Base-by-base conservation (phyloP, 2,888 invertebrate genomes). In the Brachypterus glaber region DNA sequence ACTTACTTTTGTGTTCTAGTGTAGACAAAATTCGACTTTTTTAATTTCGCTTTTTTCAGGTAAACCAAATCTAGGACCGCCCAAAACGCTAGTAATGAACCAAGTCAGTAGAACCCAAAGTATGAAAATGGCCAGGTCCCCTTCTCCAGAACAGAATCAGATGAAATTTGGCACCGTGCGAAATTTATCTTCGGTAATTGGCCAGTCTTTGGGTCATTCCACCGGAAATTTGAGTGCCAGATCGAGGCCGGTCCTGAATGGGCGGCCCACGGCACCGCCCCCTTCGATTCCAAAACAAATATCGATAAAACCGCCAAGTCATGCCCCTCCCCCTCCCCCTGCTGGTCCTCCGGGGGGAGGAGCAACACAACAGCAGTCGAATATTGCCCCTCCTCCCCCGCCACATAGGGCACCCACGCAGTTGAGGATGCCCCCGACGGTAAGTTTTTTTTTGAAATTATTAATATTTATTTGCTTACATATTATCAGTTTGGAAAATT, bases 41-140 rank as follows among this genome's bases (percentile, higher is more conserved):
- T n/a, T n/a, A n/a, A n/a, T n/a, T n/a, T n/a, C n/a, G n/a, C 18
- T 35, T 35, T 33, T 55, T 48, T 25, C 41, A 62, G 62, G 59
- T 8, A 73, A 76, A 58, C 80, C n/a, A n/a, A n/a, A n/a, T n/a
- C n/a, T n/a, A n/a, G n/a, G n/a, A n/a, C n/a, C n/a, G 24, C 77
- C 76, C 16, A 80, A 81, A 62, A 79, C 77, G 43, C 62, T 77
- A 9, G 63, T 70, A 34, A 64, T 74, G 16, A 75, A 75, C 45
- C 37, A 47, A 24, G 45, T 40, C 33, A 44, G 43, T 25, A 39
- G 46, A 35, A 58, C 70, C 27, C 88, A 87, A 61, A 88, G 88
- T 62, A 84, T 89, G 85, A 74, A 84, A 62, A 73, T 81, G 50
- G 85, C 87, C 16, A 77, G 85, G 66, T 84, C 76, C 1, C 73